Evolutionary conservation across 2,797 vertebrate species (phyloP), one percentile per base, ranked within the genome.

Genomic region (Eulemur coronatus): DNA sequence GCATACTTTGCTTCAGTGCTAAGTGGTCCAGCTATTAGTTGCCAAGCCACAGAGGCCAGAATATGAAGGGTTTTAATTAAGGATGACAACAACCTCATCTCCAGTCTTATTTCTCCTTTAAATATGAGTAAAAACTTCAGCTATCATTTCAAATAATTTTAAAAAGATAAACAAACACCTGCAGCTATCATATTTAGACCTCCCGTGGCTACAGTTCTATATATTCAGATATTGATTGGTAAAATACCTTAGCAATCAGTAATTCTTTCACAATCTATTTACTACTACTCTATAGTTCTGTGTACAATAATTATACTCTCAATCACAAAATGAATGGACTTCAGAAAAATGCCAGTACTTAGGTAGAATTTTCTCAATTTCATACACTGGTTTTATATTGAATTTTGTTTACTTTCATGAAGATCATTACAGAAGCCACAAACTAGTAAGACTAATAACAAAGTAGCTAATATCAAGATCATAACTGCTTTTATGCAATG

Each of bases 231-330:
- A 89, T 20, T 67, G 2, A 4, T 41, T 92, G 41, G 33, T n/a
- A 46, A 75, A 95, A 87, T 81, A 84, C 33, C 4, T 82, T 70
- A 94, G 12, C 84, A 72, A 84, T 91, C 17, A 95, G 43, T 57
- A 92, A 95, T 65, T 35, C 61, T 91, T 85, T 88, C 41, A 41
- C 86, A 82, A 79, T 92, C 38, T 46, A 4, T 76, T 86, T 55
- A 14, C 13, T 20, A 30, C n/a, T 13, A 59, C 20, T 81, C 35
- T 89, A 46, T 22, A 85, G 13, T 75, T 94, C n/a, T 57, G 1
- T 57, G 2, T 4, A 8, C 33, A 73, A 52, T 91, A 85, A 75
- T 26, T 93, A 63, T 8, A 6, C 5, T 33, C 33, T 70, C 33
- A 67, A 17, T 89, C 38, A 67, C 33, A 46, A 78, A 95, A 41